Conservation (phyloP, 2,888 invertebrate species). For the Napeogenes inachia region DNA sequence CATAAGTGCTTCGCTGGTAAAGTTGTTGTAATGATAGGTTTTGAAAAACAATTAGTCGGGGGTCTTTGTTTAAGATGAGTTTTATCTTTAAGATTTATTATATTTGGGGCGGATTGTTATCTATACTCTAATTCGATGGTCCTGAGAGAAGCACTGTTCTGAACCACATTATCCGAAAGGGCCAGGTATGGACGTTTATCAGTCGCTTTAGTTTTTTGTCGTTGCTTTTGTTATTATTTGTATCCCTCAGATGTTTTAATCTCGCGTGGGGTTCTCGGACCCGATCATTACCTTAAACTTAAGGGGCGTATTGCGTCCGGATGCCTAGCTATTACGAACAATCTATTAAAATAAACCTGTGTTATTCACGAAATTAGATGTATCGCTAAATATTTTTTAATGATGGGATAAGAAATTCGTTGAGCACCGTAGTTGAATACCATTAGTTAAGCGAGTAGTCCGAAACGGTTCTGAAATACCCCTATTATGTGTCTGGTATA, state of each 20-base stretch:
- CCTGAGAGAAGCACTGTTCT: slow-evolving; percentile 40
- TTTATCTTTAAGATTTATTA: slow-evolving; percentile 73
- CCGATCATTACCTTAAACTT: slow-evolving; percentile 73
- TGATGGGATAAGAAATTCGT: slow-evolving; percentile 43
- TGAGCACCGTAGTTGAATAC: slow-evolving; percentile 20
- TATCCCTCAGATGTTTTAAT: slow-evolving; percentile 74
- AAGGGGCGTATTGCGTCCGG: slow-evolving; percentile 73
- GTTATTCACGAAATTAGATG: slow-evolving; percentile 74
- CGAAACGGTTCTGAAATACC: slow-evolving; percentile 39
- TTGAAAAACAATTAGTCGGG: slow-evolving; percentile 67
- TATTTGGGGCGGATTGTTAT: slow-evolving; percentile 70
- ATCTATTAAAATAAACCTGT: slow-evolving; percentile 72
- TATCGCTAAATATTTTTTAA: slow-evolving; percentile 78
- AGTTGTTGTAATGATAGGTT: slow-evolving; percentile 65
- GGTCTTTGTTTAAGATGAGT: slow-evolving; percentile 58
- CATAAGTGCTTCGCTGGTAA: slow-evolving; percentile 39
- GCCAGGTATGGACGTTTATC: slow-evolving; percentile 72
- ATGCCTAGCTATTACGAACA: slow-evolving; percentile 72
- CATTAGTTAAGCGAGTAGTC: slow-evolving; percentile 46
- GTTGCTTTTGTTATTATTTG: slow-evolving; percentile 67
- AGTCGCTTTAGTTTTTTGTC: slow-evolving; percentile 72
- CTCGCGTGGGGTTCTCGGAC: slow-evolving; percentile 66
- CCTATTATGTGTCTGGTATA: slow-evolving; percentile 48
- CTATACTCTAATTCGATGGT: slow-evolving; percentile 51
- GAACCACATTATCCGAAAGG: slow-evolving; percentile 45